Evolutionary conservation across 1,140 invertebrate genomes (phyloP).

Genomic region (Hetaerina americana): DNA sequence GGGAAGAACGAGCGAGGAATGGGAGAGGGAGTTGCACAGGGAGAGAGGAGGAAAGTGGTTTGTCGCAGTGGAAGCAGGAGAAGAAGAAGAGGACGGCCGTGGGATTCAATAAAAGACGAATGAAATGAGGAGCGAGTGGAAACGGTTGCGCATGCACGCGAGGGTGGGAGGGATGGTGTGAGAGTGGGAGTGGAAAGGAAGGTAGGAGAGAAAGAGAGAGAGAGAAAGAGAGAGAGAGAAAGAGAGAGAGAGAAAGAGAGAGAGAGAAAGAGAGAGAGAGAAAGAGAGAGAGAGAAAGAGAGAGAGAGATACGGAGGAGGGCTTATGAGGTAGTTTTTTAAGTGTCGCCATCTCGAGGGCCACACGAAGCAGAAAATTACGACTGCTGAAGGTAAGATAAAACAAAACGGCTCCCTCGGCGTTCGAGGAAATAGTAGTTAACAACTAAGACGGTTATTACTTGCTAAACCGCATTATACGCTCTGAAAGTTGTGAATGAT

Average conservation of each 20-base stretch:
- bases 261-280: neutral
- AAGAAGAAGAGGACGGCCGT: neutral
- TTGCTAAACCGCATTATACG: too few species aligned
- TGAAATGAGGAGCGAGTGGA: neutral
- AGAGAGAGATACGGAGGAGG: neutral
- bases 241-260: neutral
- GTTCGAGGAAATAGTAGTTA: neutral
- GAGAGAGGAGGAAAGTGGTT: neutral
- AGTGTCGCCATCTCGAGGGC: neutral
- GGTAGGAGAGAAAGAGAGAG: neutral
- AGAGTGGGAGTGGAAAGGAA: neutral
- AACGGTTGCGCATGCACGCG: neutral
- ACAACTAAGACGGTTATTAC: neutral
- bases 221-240: neutral
- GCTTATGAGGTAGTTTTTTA: neutral
- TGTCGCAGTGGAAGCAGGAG: neutral
- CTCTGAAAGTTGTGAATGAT: too few species aligned
- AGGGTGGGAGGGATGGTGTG: neutral
- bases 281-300: neutral
- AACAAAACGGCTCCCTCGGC: neutral
- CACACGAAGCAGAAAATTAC: neutral
- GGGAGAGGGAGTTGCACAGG: neutral
- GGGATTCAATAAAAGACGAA: conserved; percentile 3
- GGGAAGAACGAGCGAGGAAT: neutral
- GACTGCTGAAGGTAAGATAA: neutral